Evolutionary conservation across 1,140 invertebrate genomes (phyloP).

Genomic region (Aphelenchoides fujianensis): DNA sequence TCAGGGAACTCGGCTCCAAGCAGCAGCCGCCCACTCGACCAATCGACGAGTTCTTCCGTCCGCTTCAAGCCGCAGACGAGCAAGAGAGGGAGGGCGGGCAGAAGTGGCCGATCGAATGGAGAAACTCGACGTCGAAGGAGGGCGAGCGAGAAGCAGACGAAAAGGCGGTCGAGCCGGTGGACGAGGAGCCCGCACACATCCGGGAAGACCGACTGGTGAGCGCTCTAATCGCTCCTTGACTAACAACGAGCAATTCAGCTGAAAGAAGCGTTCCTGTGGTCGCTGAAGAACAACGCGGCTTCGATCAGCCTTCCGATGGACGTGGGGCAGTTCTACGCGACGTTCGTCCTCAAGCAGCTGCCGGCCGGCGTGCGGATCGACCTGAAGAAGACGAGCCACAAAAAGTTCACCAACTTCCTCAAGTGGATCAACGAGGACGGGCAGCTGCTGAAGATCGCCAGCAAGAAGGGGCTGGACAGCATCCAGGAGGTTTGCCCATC

Average conservation of each 20-base stretch:
- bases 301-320: conserved; percentile 38
- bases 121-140: conserved; percentile 39
- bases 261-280: conserved; percentile 28
- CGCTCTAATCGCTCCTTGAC: background rate
- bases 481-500: conserved; percentile 36
- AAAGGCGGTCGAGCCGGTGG: conserved; percentile 35
- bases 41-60: too few species aligned
- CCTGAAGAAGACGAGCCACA: conserved; percentile 46
- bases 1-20: conserved; percentile 4
- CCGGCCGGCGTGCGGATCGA: conserved; percentile 35
- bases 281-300: conserved; percentile 22
- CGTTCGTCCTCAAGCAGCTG: conserved; percentile 32
- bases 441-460: conserved; percentile 35
- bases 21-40: too few species aligned
- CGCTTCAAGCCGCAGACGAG: too few species aligned
- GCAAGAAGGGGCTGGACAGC: conserved; percentile 44
- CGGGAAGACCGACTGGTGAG: conserved; percentile 1
- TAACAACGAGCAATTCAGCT: conserved; percentile 22
- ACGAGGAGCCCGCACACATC: background rate
- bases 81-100: too few species aligned
- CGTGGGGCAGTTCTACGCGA: conserved; percentile 48
- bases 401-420: conserved; percentile 46
- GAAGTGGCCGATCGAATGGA: conserved; percentile 23
- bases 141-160: conserved; percentile 25
- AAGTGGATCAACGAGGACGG: conserved; percentile 31